phyloP scores from a whole-genome alignment of 2,888 invertebrate genomes.

The Monoplex corrugatus region DNA sequence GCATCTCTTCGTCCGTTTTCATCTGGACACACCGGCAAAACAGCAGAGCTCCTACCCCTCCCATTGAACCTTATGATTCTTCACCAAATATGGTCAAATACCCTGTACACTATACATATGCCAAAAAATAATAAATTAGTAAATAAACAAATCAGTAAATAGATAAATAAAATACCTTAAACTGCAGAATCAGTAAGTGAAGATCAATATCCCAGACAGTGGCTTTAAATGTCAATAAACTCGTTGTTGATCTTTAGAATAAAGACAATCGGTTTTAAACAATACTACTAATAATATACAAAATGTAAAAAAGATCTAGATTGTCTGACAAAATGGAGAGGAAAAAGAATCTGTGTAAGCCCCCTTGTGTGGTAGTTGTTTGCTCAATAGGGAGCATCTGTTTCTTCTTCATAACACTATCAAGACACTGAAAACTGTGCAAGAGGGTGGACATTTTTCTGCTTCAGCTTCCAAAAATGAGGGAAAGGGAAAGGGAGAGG shows the following conservation, averaged over 20 bases:
- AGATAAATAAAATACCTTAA: background rate
- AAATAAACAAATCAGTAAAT: no score
- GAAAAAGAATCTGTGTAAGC: conserved; percentile 28
- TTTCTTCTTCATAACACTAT: background rate
- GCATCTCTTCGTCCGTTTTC: no score
- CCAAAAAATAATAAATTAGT: no score
- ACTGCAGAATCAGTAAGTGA: background rate
- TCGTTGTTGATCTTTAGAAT: conserved; percentile 40
- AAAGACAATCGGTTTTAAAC: conserved; percentile 51
- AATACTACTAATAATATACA: conserved; percentile 60
- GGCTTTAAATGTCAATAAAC: background rate
- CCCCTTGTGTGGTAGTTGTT: conserved; percentile 54
- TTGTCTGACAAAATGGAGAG: conserved; percentile 63
- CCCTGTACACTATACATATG: no score
- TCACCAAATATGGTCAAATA: no score
- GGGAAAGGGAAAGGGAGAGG: background rate
- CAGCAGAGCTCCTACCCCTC: background rate
- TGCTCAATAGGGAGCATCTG: conserved; percentile 79
- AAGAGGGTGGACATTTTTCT: background rate
- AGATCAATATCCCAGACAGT: background rate
- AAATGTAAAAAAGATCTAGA: conserved; percentile 67
- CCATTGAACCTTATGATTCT: background rate
- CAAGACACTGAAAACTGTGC: background rate
- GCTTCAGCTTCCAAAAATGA: conserved; percentile 18
- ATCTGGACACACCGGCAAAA: background rate